These are phyloP conservation scores for Mormyrus hasselquistii DNA, from an alignment of 2,797 vertebrate genomes.

Conservation along the genomic window DNA sequence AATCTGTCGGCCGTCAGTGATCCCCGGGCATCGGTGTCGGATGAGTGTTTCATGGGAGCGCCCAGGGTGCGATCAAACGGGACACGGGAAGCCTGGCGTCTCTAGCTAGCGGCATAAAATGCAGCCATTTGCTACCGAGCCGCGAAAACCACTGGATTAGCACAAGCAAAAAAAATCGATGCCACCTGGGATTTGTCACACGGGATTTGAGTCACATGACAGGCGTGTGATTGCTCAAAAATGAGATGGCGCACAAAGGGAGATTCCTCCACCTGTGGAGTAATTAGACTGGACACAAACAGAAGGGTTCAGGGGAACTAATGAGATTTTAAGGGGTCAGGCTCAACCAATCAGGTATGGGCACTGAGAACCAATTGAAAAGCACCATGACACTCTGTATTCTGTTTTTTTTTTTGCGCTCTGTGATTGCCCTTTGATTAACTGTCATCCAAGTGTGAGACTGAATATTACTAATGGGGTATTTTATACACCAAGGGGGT, in stretches of 20 bases:
- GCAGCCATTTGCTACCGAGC: constrained; percentile 20
- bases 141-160: constrained; percentile 23
- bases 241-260: background rate
- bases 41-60: constrained; percentile 18
- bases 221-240: constrained; percentile 6
- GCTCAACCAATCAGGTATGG: constrained; percentile 20
- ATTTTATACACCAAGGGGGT: background rate
- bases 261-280: constrained; percentile 10
- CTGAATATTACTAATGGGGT: constrained; percentile 11
- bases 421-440: constrained; percentile 18
- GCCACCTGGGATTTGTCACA: constrained; percentile 19
- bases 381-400: constrained; percentile 17
- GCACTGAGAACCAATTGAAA: constrained; percentile 1
- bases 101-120: background rate
- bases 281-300: constrained; percentile 29
- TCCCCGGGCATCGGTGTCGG: constrained; percentile 3
- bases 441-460: constrained; percentile 11
- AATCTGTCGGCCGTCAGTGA: constrained; percentile 9
- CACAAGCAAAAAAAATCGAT: constrained; percentile 9
- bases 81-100: constrained; percentile 8
- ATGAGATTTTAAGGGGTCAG: constrained; percentile 25
- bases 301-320: constrained; percentile 15
- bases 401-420: background rate
- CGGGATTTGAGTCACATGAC: constrained; percentile 11
- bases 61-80: constrained; percentile 20